These are phyloP conservation scores for Drosophila paramelanica DNA, from an alignment of 2,888 invertebrate genomes.

Conservation along the genomic window DNA sequence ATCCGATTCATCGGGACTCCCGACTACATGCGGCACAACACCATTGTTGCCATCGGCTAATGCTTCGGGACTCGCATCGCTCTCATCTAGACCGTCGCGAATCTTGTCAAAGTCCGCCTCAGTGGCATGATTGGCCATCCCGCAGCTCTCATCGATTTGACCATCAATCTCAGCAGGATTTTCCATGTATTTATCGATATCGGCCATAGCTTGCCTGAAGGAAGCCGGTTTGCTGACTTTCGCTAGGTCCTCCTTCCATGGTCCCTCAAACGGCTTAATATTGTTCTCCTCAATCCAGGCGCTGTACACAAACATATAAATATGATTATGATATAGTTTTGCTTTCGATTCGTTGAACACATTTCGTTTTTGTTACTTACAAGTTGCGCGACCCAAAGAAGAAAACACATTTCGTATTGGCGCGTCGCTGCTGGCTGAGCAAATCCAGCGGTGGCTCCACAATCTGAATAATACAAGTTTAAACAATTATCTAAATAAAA, in stretches of 20 bases:
- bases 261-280: slow-evolving; percentile 92
- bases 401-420: slow-evolving; percentile 93
- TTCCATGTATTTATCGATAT: slow-evolving; percentile 92
- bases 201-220: slow-evolving; percentile 92
- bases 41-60: slow-evolving; percentile 62
- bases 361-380: slow-evolving; percentile 87
- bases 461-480: slow-evolving; percentile 87
- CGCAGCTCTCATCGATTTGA: slow-evolving; percentile 77
- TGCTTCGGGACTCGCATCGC: slow-evolving; percentile 61
- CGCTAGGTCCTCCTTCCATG: slow-evolving; percentile 90
- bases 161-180: slow-evolving; percentile 86
- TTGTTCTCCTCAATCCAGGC: slow-evolving; percentile 95
- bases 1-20: slow-evolving; percentile 69
- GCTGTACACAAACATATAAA: slow-evolving; percentile 84
- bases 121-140: slow-evolving; percentile 84
- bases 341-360: no score
- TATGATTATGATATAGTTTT: background rate
- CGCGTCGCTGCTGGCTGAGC: slow-evolving; percentile 90
- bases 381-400: slow-evolving; percentile 98
- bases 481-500: slow-evolving; percentile 11
- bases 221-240: slow-evolving; percentile 90
- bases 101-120: slow-evolving; percentile 91
- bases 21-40: slow-evolving; percentile 68
- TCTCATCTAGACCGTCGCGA: slow-evolving; percentile 86
- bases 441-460: slow-evolving; percentile 92